Base-by-base conservation (phyloP, 2,797 vertebrate species). In the Acipenser transmontanus region DNA sequence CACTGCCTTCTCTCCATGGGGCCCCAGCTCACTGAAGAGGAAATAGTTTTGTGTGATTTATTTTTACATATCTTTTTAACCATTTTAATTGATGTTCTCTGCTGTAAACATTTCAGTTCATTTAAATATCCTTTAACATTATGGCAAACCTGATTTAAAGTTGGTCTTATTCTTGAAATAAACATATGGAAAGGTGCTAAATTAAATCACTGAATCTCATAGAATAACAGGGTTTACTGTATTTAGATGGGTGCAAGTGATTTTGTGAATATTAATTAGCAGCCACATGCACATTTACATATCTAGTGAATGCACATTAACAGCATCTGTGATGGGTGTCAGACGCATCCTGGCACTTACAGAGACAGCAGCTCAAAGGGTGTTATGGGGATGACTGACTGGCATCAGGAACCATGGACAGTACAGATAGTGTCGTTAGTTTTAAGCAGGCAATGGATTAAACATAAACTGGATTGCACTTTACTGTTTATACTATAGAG, bases 281-380 rank as follows among this genome's bases (percentile, higher is more conserved):
- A 51, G 13, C 59, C 65, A 71, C 67, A 61, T 69, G 69, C 66
- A 73, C 17, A 81, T 73, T 75, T 71, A 68, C 74, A 76, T 77
- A 76, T 69, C 67, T 70, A 71, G 70, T 68, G 70, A 78, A 78
- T 68, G 68, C 71, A 73, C 74, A 68, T 70, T 62, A 78, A 76
- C 74, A 73, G 76, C 76, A 80, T 77, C 77, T 78, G 80, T 67
- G 76, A 61, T 47, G 60, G 70, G 70, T 34, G 71, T 54, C 52
- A 52, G 67, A 74, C 64, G 73, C 74, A 73, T 73, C 69, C 56
- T 59, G 61, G 71, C 71, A 52, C 69, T 74, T 57, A 59, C 54
- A 54, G 65, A 70, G 56, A 49, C 66, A 48, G 52, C 47, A 52
- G 57, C 73, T 69, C 52, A 50, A 51, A 68, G 75, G 75, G 79